phyloP scores from a whole-genome alignment of 2,113 vertebrate species.

The Cynopterus brachyotis region DNA sequence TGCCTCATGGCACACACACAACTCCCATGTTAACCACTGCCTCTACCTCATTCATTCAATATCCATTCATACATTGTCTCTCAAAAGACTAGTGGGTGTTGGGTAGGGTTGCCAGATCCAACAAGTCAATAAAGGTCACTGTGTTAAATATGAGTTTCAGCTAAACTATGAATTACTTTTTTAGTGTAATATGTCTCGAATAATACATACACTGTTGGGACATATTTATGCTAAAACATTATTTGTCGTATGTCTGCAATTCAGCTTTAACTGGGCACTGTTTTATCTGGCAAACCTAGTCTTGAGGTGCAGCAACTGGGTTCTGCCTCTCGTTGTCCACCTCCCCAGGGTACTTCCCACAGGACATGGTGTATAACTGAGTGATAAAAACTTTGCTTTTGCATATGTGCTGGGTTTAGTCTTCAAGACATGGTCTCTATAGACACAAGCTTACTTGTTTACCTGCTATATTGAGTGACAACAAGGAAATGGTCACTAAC shows the following conservation, averaged over 20 bases:
- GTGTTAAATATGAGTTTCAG: neutral
- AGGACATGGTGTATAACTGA: neutral
- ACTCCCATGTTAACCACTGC: fast-evolving
- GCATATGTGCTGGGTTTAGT: neutral
- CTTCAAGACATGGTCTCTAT: neutral
- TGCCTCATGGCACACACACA: neutral
- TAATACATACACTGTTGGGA: neutral
- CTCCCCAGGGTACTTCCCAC: neutral
- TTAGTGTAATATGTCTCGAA: neutral
- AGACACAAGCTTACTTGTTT: neutral
- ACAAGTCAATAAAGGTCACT: neutral
- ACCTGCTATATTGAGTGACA: neutral
- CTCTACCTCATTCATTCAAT: neutral
- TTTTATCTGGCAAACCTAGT: neutral
- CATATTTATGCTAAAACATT: neutral
- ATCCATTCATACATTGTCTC: neutral
- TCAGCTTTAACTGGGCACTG: neutral
- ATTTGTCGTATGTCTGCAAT: neutral
- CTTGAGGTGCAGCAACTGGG: neutral
- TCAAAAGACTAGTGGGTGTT: neutral
- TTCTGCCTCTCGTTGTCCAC: neutral
- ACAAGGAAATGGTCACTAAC: neutral
- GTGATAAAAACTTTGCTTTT: neutral
- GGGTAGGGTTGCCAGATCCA: neutral
- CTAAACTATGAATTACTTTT: neutral